phyloP scores from a whole-genome alignment of 2,113 vertebrate species.

The Macaca mulatta region DNA sequence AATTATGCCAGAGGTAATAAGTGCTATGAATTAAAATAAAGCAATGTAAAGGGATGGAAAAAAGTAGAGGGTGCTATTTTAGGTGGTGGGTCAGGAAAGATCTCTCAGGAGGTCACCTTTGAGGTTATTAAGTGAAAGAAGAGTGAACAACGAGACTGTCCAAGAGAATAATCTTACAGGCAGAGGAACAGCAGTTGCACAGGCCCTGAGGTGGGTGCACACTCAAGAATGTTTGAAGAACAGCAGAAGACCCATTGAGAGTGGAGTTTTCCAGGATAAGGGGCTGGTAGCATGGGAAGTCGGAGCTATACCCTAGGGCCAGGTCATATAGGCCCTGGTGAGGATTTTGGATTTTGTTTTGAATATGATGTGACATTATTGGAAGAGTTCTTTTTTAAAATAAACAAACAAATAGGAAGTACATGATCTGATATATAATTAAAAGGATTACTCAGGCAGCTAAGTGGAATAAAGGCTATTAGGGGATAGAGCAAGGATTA shows the following conservation, averaged over 20 bases:
- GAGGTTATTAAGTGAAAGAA: background rate
- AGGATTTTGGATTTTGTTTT: background rate
- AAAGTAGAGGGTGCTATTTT: background rate
- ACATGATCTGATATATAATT: background rate
- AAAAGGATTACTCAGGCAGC: background rate
- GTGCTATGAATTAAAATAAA: background rate
- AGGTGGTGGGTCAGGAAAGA: background rate
- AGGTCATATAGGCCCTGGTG: no score
- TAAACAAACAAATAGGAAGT: background rate
- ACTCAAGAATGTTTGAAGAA: background rate
- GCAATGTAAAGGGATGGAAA: background rate
- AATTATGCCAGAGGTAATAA: background rate
- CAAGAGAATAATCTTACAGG: background rate
- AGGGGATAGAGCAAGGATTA: background rate
- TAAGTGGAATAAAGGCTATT: background rate
- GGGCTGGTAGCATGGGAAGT: background rate
- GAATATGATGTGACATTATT: background rate
- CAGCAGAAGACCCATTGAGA: background rate
- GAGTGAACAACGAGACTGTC: background rate
- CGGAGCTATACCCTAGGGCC: background rate
- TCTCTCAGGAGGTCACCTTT: background rate
- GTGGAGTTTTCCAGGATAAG: background rate
- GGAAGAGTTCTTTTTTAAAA: background rate
- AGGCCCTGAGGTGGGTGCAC: background rate
- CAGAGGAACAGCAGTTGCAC: background rate